phyloP scores from a whole-genome alignment of 2,888 invertebrate species.

The Ophion ventricosus region DNA sequence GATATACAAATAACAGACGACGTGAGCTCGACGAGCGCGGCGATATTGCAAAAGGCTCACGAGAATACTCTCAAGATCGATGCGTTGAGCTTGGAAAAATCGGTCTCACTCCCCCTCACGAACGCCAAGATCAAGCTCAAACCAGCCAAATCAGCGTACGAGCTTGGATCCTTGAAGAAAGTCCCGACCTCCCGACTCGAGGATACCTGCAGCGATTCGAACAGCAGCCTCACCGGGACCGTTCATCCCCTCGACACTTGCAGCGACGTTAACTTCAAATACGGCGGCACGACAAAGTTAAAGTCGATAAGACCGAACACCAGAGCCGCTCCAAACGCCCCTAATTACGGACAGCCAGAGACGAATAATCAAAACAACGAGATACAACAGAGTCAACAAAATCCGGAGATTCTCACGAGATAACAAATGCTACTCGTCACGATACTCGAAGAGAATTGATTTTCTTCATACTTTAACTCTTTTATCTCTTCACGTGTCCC shows the following conservation, averaged over 20 bases:
- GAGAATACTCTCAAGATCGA: conserved; percentile 74
- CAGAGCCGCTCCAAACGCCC: conserved; percentile 69
- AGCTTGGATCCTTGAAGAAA: conserved; percentile 79
- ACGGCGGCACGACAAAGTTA: conserved; percentile 91
- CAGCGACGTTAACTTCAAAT: conserved; percentile 90
- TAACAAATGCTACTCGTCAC: conserved; percentile 78
- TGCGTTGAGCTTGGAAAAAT: conserved; percentile 76
- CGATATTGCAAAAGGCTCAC: conserved; percentile 67
- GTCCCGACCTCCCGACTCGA: conserved; percentile 83
- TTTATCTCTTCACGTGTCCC: background rate
- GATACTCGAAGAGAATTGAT: conserved; percentile 72
- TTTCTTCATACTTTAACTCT: background rate
- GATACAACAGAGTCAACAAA: conserved; percentile 73
- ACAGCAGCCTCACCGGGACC: conserved; percentile 81
- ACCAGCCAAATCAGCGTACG: conserved; percentile 81
- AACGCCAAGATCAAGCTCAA: conserved; percentile 79
- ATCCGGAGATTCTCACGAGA: conserved; percentile 78
- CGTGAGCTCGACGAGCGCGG: conserved; percentile 68
- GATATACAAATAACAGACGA: conserved; percentile 82
- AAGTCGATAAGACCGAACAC: conserved; percentile 88
- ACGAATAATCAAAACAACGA: conserved; percentile 71
- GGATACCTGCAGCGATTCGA: conserved; percentile 82
- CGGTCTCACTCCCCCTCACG: conserved; percentile 78
- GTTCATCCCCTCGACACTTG: conserved; percentile 91
- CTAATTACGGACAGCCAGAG: conserved; percentile 68